Base-by-base conservation (phyloP, 1,140 invertebrate genomes). In the Dendrolimus kikuchii region DNA sequence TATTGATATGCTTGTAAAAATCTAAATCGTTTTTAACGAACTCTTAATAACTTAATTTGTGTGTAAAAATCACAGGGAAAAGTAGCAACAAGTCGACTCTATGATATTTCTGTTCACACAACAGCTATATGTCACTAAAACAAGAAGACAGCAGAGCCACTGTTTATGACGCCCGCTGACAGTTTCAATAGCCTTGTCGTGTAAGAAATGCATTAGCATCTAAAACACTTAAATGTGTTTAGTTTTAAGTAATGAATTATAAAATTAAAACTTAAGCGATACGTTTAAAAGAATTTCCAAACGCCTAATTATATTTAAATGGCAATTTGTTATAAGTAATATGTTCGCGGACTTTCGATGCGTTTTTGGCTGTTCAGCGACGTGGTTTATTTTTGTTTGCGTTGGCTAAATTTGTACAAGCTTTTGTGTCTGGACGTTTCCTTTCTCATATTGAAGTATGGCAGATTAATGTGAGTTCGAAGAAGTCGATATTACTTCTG, bases 401-500 rank as follows among this genome's bases (percentile, higher is more conserved):
- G 40, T 63, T 60, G 44, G 52, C 56, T 61, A 61, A 61, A 62
- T 62, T 57, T 51, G 52, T 58, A 51, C 49, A 23, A 23, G 23
- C 58, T 53, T 67, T 74, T 73, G 72, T 73, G 66, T 57, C 62
- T 64, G 53, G 70, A 75, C 66, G 69, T 76, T 71, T 80, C 74
- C 73, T 69, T 82, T 81, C 68, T 67, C 64, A 64, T 78, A 73
- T 78, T 83, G 77, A 83, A 80, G 70, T 78, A 83, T 83, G 75
- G 77, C 72, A 74, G 71, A 85, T 83, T 86, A 83, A 86, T 86
- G 80, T 59, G 71, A 71, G 71, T 86, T 86, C 82, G 80, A 81
- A 82, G 82, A 86, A 86, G 74, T 71, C 79, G 69, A 77, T 82
- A 80, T 81, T 81, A 79, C 76, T 86, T 83, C 73, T 84, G 74